Conservation (phyloP, 2,888 invertebrate genomes). For the Lasioglossum lativentre region DNA sequence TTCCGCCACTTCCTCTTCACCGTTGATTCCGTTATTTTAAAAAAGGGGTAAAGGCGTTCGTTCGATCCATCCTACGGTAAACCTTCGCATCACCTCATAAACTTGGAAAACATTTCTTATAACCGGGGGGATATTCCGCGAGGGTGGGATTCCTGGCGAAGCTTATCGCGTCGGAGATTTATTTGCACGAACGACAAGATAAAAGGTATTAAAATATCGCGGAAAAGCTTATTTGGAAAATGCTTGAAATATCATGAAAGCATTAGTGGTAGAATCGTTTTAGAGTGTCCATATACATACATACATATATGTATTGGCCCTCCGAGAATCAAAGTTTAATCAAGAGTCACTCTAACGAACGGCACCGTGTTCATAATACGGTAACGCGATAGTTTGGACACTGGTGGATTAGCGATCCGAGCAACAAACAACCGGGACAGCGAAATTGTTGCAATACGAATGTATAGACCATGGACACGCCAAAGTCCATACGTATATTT, state of each 20-base stretch:
- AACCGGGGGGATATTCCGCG: constrained; percentile 69
- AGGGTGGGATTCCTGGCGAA: constrained; percentile 72
- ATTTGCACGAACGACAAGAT: constrained; percentile 68
- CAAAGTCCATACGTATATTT: background rate
- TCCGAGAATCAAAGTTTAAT: too few species aligned
- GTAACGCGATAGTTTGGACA: too few species aligned
- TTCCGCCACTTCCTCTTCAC: constrained; percentile 1
- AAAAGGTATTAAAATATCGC: constrained; percentile 80
- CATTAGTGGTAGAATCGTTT: background rate
- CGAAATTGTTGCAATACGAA: background rate
- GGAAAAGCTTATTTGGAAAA: constrained; percentile 63
- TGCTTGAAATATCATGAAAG: constrained; percentile 50
- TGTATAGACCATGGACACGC: background rate
- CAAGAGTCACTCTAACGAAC: too few species aligned
- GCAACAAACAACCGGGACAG: background rate
- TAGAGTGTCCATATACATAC: background rate
- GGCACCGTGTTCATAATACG: too few species aligned
- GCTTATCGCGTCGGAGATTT: constrained; percentile 76
- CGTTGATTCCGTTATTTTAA: constrained; percentile 53
- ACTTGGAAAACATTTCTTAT: constrained; percentile 74
- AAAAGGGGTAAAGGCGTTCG: constrained; percentile 50
- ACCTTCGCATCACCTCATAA: constrained; percentile 67
- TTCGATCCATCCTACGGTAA: constrained; percentile 47
- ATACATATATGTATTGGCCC: too few species aligned
- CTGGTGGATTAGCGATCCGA: too few species aligned